Evolutionary conservation across 2,113 vertebrate species (phyloP), one percentile per base, ranked within the genome.

Genomic region (Apeltes quadracus): DNA sequence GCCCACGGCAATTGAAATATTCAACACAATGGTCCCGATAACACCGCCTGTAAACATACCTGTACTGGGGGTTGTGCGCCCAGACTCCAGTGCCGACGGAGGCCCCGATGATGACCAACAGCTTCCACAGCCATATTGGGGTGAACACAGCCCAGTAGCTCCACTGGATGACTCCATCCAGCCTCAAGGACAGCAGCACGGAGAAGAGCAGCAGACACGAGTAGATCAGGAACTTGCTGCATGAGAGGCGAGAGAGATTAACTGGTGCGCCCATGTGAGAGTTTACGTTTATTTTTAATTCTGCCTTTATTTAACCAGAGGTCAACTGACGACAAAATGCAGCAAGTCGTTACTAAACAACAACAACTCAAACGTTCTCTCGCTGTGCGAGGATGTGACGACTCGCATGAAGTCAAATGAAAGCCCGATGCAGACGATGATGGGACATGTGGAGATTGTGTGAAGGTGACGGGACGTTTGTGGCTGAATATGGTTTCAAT

Each of bases 121-220:
- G 88, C 87, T 99, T 99, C 98, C 98, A 99, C 1, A 99, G 94
- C 98, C 98, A 99, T 90, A 99, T 95, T 2, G 98, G 98, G 8
- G 97, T 93, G 91, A 99, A 99, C 7, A 99, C 97, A 0, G 97
- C 97, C 98, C 98, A 99, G 90, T 97, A 99, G 86, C 95, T 98
- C 97, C 98, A 99, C 43, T 98, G 95, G 71, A 99, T 98, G 87
- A 98, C 94, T 16, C 95, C 95, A 91, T 99, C 98, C 89, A 99
- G 88, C 71, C 96, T 95, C 63, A 99, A 86, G 13, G 97, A 95
- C 34, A 99, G 93, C 87, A 99, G 76, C 87, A 99, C 95, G 1
- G 98, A 99, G 90, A 99, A 99, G 2, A 99, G 95, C 91, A 99
- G 93, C 90, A 99, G 91, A 68, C 97, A 99, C 22, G 96, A 95